Base-by-base conservation (phyloP, 1,140 invertebrate species). In the Pseudachorutes palmiensis region DNA sequence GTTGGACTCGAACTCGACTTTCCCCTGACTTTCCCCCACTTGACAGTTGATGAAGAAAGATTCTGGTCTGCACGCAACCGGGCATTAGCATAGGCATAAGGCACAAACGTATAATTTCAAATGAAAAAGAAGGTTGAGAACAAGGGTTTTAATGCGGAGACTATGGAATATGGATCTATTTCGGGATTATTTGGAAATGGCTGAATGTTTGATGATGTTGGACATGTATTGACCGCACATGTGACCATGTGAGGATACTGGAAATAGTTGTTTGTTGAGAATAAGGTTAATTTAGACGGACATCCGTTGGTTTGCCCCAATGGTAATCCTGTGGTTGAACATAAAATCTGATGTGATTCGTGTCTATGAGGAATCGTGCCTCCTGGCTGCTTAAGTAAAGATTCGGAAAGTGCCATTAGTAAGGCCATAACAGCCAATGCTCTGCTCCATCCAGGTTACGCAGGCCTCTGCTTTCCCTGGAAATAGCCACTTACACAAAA, bases 401-500 rank as follows among this genome's bases (percentile, higher is more conserved):
- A 55, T 55, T 55, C 24, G 3, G 51, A 45, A 45, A 45, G 36
- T 45, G 51, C 51, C 24, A 55, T 55, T 55, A 55, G 12, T 14
- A 14, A 55, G 51, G 51, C 51, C 12, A 55, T 55, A 55, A 55
- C 51, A 22, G 12, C 12, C 51, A 55, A 14, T 55, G 9, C n/a
- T n/a, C n/a, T n/a, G n/a, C n/a, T n/a, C n/a, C n/a, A n/a, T n/a
- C n/a, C n/a, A n/a, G n/a, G n/a, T n/a, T n/a, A n/a, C n/a, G n/a
- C n/a, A n/a, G n/a, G n/a, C 24, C 24, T 16, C 12, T 55, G 12
- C 24, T 55, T 55, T 24, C 24, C 51, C 24, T 55, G 9, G 51
- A 55, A 55, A 55, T 55, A 26, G 51, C 51, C 51, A 55, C 51
- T 55, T 55, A 55, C 9, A 24, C 9, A 55, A 55, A 55, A 55